phyloP scores from a whole-genome alignment of 2,113 vertebrate genomes.

The Prolemur simus region DNA sequence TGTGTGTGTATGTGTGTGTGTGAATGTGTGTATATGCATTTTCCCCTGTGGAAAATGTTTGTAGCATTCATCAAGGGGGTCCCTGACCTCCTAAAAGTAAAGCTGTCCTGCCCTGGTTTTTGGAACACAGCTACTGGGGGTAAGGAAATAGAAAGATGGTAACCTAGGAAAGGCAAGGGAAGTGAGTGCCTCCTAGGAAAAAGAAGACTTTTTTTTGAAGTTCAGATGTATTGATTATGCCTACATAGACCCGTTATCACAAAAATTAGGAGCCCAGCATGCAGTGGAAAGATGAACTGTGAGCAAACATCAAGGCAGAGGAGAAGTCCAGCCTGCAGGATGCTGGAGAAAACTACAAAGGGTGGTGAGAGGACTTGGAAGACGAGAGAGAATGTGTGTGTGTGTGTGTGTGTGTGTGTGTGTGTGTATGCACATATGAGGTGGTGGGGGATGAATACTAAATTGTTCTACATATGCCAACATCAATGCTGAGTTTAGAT shows the following conservation, averaged over 20 bases:
- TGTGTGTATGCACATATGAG: fast-evolving
- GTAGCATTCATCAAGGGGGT: neutral
- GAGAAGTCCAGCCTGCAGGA: neutral
- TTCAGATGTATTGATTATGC: neutral
- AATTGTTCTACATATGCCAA: neutral
- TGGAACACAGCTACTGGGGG: neutral
- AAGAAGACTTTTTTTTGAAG: neutral
- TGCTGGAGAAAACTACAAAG: neutral
- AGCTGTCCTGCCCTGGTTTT: neutral
- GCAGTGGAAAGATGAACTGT: neutral
- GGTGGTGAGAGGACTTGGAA: neutral
- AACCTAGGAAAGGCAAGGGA: neutral
- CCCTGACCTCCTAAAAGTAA: neutral
- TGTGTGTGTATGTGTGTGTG: neutral
- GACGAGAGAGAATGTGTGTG: neutral
- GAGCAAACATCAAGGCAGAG: neutral
- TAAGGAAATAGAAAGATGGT: neutral
- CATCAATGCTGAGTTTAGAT: neutral
- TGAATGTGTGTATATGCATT: neutral
- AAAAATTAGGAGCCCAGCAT: neutral
- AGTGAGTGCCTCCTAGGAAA: neutral
- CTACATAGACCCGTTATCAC: neutral
- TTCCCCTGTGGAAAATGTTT: neutral
- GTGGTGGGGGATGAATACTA: neutral
- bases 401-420: neutral